Evolutionary conservation across 1,140 invertebrate genomes (phyloP).

Genomic region (Zaprionus kolodkinae): DNA sequence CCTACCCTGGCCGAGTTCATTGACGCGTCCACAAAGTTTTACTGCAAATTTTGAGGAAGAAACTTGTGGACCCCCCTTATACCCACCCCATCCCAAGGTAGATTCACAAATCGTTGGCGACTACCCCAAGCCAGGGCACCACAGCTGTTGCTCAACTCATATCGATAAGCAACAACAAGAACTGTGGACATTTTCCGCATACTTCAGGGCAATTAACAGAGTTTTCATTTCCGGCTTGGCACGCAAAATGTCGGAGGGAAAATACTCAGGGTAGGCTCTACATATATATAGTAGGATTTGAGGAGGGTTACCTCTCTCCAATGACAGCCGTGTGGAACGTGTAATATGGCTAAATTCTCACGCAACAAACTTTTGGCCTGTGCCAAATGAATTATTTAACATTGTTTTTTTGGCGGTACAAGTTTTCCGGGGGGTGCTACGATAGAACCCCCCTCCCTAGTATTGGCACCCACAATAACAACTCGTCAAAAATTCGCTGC

Average conservation of each 20-base stretch:
- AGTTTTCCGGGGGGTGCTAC: slow-evolving; percentile 22
- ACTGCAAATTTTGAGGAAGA: not conserved
- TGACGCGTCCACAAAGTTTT: slow-evolving; percentile 34
- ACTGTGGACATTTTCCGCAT: slow-evolving; percentile 59
- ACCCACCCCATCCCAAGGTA: not conserved
- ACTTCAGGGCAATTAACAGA: slow-evolving; percentile 79
- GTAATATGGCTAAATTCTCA: slow-evolving; percentile 80
- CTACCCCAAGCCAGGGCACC: not conserved
- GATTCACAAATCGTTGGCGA: not conserved
- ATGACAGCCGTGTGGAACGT: slow-evolving; percentile 40
- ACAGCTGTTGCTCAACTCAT: slow-evolving; percentile 50
- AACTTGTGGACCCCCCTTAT: not conserved
- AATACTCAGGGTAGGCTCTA: too few species aligned
- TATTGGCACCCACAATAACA: slow-evolving; percentile 16
- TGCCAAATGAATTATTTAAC: slow-evolving; percentile 78
- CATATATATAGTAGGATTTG: too few species aligned
- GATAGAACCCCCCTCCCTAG: slow-evolving; percentile 50
- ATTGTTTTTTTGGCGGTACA: slow-evolving; percentile 57
- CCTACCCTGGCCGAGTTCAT: slow-evolving; percentile 35
- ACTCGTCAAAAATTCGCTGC: slow-evolving; percentile 62
- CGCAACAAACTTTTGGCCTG: slow-evolving; percentile 67
- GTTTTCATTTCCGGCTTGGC: slow-evolving; percentile 77
- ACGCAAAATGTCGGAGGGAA: slow-evolving; percentile 54
- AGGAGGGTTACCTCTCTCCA: not conserved
- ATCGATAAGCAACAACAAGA: slow-evolving; percentile 63